These are phyloP conservation scores for Stenodema calcarata DNA, from an alignment of 2,888 invertebrate species.

Conservation along the genomic window DNA sequence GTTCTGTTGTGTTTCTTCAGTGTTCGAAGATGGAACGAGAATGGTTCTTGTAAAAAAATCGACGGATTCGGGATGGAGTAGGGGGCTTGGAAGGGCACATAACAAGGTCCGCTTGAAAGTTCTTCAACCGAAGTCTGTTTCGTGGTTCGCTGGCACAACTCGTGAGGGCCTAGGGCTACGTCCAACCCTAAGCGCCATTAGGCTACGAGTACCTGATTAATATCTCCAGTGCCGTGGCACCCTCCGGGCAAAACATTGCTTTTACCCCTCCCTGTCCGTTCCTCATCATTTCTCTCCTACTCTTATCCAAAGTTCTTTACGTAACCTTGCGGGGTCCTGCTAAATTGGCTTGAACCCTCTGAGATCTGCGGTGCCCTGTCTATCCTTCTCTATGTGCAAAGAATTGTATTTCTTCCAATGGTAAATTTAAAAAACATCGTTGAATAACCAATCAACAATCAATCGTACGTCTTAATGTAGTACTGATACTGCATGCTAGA, in stretches of 20 bases:
- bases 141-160: neutral
- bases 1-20: neutral
- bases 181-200: slow-evolving; percentile 43
- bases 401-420: neutral
- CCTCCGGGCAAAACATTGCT: slow-evolving; percentile 35
- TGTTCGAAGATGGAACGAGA: neutral
- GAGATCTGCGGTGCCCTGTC: neutral
- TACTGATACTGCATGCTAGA: too few relatives aligned
- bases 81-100: neutral
- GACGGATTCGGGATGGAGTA: neutral
- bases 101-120: slow-evolving; percentile 11
- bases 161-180: slow-evolving; percentile 44
- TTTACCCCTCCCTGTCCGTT: neutral
- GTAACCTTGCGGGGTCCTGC: neutral
- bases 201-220: slow-evolving; percentile 42
- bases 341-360: neutral
- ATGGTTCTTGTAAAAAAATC: neutral
- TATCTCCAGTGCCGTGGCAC: slow-evolving; percentile 39
- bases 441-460: too few relatives aligned
- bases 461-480: too few relatives aligned
- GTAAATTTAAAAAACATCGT: neutral
- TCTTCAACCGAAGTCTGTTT: neutral
- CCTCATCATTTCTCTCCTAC: slow-evolving; percentile 1
- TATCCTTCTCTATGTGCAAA: neutral
- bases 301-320: neutral